A percentile compares a stretch with the other conserved stretches of the same genome.
Conservation (phyloP, 2,113 vertebrate genomes). For the Triplophysa dalaica region DNA sequence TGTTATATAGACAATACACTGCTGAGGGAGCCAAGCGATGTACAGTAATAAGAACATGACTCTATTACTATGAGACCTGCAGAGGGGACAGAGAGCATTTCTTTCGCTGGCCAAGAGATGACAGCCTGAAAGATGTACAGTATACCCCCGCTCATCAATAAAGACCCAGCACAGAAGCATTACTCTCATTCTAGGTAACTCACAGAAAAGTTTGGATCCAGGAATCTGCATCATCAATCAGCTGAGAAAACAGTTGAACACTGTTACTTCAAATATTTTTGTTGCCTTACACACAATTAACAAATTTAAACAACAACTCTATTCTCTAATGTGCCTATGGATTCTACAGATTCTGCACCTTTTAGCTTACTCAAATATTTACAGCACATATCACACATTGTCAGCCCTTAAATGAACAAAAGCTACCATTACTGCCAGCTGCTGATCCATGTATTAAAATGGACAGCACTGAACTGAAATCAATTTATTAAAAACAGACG, state of each 20-base stretch:
- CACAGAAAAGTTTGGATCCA: slow-evolving; percentile 82
- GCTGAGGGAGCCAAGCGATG: no score
- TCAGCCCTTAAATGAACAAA: slow-evolving; percentile 47
- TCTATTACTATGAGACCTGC: neutral
- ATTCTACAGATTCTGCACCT: neutral
- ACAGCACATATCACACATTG: slow-evolving; percentile 35
- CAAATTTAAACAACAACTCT: neutral
- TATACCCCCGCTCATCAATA: slow-evolving; percentile 85
- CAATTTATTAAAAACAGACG: no score
- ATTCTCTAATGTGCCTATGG: neutral
- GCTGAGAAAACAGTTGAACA: slow-evolving; percentile 59
- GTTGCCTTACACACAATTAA: neutral
- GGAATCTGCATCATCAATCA: slow-evolving; percentile 82
- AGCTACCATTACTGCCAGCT: slow-evolving; percentile 38
- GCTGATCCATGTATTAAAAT: no score
- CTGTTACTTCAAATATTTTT: neutral
- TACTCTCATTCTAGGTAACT: slow-evolving; percentile 87
- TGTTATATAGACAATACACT: no score
- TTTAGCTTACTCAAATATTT: slow-evolving; percentile 12
- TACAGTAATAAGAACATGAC: no score
- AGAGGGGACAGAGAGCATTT: slow-evolving; percentile 61
- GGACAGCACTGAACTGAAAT: no score
- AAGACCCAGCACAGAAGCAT: slow-evolving; percentile 83
- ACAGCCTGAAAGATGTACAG: slow-evolving; percentile 82
- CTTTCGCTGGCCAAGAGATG: slow-evolving; percentile 77